Evolutionary conservation across 53 echinoderm and acorn worm species (phyloP).

Genomic region (Holothuria scabra): DNA sequence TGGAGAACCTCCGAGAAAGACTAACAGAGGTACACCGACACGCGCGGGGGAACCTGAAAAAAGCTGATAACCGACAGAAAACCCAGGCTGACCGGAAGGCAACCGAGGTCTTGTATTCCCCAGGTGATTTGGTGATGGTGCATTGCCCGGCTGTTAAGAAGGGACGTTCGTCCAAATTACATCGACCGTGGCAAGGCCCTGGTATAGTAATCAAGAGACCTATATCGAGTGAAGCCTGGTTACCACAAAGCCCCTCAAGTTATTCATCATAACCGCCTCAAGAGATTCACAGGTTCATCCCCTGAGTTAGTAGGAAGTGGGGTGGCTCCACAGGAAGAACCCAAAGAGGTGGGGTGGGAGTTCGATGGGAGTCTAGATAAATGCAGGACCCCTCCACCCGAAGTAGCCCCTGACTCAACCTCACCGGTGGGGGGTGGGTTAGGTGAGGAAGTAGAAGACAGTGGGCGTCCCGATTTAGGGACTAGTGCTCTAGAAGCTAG

Average conservation of each 20-base stretch:
- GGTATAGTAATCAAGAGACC: background rate
- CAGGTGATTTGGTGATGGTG: background rate
- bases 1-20: background rate
- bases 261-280: conserved; percentile 6
- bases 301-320: conserved; percentile 15
- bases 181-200: conserved; percentile 30
- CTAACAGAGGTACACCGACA: background rate
- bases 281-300: background rate
- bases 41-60: background rate
- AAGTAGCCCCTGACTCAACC: background rate
- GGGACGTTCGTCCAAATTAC: background rate
- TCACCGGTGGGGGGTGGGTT: background rate
- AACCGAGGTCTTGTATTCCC: background rate
- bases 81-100: background rate
- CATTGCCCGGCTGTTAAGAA: background rate
- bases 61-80: background rate
- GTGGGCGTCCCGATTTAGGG: too few species aligned
- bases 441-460: background rate
- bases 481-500: too few species aligned
- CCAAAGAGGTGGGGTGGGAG: background rate
- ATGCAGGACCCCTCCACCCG: background rate
- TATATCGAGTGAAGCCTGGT: conserved; percentile 13
- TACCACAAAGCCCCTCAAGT: background rate
- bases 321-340: background rate
- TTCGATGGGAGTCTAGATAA: background rate